Conservation (phyloP, 2,888 invertebrate genomes). For the Diadromus collaris region DNA sequence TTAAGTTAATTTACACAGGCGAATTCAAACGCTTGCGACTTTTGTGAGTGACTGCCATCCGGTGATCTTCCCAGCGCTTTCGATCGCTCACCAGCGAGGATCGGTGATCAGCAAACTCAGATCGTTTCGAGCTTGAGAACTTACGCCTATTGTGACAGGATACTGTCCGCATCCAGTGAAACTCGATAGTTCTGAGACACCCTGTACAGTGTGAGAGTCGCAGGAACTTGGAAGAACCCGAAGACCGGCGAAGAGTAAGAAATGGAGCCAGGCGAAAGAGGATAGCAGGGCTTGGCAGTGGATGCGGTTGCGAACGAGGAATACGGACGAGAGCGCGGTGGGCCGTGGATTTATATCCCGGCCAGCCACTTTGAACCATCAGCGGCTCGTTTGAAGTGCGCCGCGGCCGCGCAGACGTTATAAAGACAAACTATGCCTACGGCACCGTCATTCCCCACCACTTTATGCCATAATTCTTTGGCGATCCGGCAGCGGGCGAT, state of each 20-base stretch:
- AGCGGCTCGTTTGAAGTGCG: constrained; percentile 80
- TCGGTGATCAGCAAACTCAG: background rate
- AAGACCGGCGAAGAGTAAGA: constrained; percentile 47
- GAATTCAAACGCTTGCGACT: background rate
- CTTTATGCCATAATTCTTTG: constrained; percentile 79
- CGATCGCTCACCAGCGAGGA: background rate
- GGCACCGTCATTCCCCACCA: constrained; percentile 79
- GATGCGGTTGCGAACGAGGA: constrained; percentile 35
- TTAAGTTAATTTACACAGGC: background rate
- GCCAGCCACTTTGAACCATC: constrained; percentile 80
- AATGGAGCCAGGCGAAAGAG: constrained; percentile 41
- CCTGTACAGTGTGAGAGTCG: constrained; percentile 34
- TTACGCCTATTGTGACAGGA: background rate
- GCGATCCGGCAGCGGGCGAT: constrained; percentile 66
- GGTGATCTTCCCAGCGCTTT: background rate
- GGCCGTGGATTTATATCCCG: constrained; percentile 79
- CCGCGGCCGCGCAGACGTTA: constrained; percentile 79
- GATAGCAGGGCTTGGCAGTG: constrained; percentile 45
- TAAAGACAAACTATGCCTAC: constrained; percentile 80
- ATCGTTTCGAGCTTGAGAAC: background rate
- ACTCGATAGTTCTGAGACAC: background rate
- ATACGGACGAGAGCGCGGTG: constrained; percentile 68
- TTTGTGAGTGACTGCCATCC: background rate
- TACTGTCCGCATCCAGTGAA: background rate
- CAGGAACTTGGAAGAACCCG: constrained; percentile 47